Evolutionary conservation across 2,113 vertebrate species (phyloP), one percentile per base, ranked within the genome.

Genomic region (Pycnonotus jocosus): DNA sequence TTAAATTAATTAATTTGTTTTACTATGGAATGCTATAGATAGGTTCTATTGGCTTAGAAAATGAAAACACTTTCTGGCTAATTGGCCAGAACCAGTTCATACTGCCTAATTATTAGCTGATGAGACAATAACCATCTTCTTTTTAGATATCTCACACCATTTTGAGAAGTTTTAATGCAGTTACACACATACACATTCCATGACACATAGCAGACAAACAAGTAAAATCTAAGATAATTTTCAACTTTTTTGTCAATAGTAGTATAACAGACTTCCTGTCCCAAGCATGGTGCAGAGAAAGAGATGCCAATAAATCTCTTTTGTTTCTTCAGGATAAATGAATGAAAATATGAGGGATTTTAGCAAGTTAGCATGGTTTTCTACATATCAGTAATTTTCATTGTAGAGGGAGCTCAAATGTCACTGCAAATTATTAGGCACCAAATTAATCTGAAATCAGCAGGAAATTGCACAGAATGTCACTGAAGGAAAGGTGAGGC

Each of bases 1-100:
- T 87, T 58, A 81, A 92, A 91, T 96, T 88, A 92, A 90, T 95
- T 88, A 51, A 37, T 91, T 91, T 48, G 4, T 42, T 91, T 83
- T 66, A 56, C 48, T 71, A 81, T 71, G 21, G 51, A 76, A 74
- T 68, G 35, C 14, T 90, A 68, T 60, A 83, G 42, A 40, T 53
- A 81, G 56, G 35, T 95, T 77, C 50, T 94, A 18, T 73, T 88
- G 50, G 47, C 80, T 95, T 74, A 90, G 60, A 68, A 85, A 80
- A 91, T 72, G 31, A 81, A 94, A 94, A 68, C 18, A 33, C 47
- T 92, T 93, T 35, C 68, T 53, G 17, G 20, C 35, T 95, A 88
- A 93, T 93, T 88, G 71, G 44, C 80, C 72, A 81, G 88, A 96
- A 93, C 61, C 11, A 68, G 47, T 90, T 80, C 38, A 58, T 54